phyloP scores from a whole-genome alignment of 2,113 vertebrate species.

The Nothoprocta pentlandii region DNA sequence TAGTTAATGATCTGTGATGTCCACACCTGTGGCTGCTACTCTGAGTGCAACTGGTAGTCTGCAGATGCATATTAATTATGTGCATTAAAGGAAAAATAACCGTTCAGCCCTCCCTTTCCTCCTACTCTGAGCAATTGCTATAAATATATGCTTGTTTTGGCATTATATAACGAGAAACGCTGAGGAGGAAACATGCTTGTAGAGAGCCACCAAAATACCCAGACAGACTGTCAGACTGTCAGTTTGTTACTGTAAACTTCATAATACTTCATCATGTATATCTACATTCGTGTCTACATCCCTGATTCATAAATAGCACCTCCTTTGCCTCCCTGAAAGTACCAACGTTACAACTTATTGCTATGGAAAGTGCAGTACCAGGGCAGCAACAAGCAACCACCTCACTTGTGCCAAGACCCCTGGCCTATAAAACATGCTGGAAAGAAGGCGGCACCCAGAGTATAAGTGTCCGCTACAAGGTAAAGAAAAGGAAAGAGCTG shows the following conservation, averaged over 20 bases:
- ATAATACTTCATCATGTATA: background rate
- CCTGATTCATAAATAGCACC: background rate
- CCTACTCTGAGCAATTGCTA: background rate
- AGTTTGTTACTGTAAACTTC: background rate
- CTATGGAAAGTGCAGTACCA: background rate
- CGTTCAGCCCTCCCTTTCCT: too few species aligned
- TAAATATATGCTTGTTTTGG: fast-evolving
- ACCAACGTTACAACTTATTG: background rate
- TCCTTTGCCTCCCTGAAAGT: background rate
- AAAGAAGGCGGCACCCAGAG: background rate
- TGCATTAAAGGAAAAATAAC: background rate
- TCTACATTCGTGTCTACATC: background rate
- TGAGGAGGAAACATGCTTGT: background rate
- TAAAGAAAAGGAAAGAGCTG: background rate
- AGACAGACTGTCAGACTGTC: background rate
- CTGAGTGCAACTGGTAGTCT: background rate
- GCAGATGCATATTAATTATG: background rate
- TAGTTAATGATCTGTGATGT: background rate
- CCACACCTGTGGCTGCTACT: background rate
- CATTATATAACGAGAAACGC: background rate
- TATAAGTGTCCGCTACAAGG: background rate
- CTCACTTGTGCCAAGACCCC: background rate
- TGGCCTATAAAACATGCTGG: background rate
- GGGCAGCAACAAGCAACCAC: background rate
- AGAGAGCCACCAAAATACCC: background rate